Base-by-base conservation (phyloP, 2,888 invertebrate species). In the Nemoura dubitans region DNA sequence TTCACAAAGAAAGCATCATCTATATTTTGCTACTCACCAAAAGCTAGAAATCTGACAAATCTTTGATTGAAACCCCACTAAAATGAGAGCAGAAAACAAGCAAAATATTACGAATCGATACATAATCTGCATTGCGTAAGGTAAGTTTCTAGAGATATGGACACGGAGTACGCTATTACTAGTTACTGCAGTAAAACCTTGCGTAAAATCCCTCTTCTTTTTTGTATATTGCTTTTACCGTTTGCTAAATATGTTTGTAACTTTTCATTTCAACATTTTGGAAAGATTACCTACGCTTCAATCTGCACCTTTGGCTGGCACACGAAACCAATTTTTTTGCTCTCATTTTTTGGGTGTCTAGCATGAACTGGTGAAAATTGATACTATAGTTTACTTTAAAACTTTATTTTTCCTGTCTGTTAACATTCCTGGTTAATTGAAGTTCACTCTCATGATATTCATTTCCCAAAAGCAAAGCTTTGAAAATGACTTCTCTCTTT, bases 301-400 rank as follows among this genome's bases (percentile, higher is more conserved):
- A 43, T 42, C 16, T 84, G 84, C 76, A 76, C 76, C 27, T 76
- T 6, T 59, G 28, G n/a, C 59, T 84, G 28, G 84, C 84, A 59
- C 76, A 76, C 27, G 26, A 28, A 21, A 21, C 29, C n/a, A 84
- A 76, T 14, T 26, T 76, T 43, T 76, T 59, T 59, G 84, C 84
- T 84, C 84, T 84, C 84, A 84, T 84, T 84, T 81, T 84, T 84
- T 26, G 84, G 84, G 76, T 76, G 6, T 29, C 76, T 76, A 27
- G 84, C 84, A 84, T 84, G 84, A 26, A 43, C 76, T 59, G 59
- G 59, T 59, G 3, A 59, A 16, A 59, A 3, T 59, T 59, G 59
- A 59, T 21, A 59, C 10, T 28, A 80, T n/a, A n/a, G n/a, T n/a
- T n/a, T n/a, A 16, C 14, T 81, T 81, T 81, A 7, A 27, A n/a